phyloP scores from a whole-genome alignment of 2,888 invertebrate species.

The Mesochorus sp. region DNA sequence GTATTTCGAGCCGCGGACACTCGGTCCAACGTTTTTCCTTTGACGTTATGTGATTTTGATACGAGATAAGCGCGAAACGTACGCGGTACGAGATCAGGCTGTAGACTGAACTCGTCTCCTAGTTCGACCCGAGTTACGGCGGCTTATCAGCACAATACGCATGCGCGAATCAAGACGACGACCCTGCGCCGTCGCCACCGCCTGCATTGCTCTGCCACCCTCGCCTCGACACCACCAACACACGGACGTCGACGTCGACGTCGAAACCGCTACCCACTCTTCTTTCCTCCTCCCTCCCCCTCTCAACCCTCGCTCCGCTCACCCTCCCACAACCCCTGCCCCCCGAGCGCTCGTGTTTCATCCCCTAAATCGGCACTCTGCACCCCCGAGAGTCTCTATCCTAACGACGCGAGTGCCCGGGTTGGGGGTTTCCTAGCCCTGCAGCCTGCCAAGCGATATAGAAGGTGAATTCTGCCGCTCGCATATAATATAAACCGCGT shows the following conservation, averaged over 20 bases:
- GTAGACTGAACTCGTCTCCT: slow-evolving; percentile 76
- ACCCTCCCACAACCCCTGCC: slow-evolving; percentile 54
- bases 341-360: slow-evolving; percentile 73
- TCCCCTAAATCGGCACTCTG: slow-evolving; percentile 78
- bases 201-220: slow-evolving; percentile 64
- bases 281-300: slow-evolving; percentile 39
- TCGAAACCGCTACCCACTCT: slow-evolving; percentile 58
- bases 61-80: slow-evolving; percentile 46
- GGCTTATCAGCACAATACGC: slow-evolving; percentile 65
- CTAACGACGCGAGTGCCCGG: slow-evolving; percentile 62
- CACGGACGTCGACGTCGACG: slow-evolving; percentile 64
- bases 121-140: slow-evolving; percentile 80
- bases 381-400: slow-evolving; percentile 65
- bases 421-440: slow-evolving; percentile 26
- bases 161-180: slow-evolving; percentile 74
- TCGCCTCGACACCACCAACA: slow-evolving; percentile 58
- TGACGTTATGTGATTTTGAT: slow-evolving; percentile 16
- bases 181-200: slow-evolving; percentile 74
- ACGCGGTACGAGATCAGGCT: slow-evolving; percentile 76
- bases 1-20: not conserved
- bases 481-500: slow-evolving; percentile 15
- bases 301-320: slow-evolving; percentile 47
- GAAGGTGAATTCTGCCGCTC: slow-evolving; percentile 44
- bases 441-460: slow-evolving; percentile 39
- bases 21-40: not conserved